A percentile compares a stretch with the other conserved stretches of the same genome.
These are phyloP conservation scores for Ridgeia piscesae DNA, from an alignment of 1,140 invertebrate genomes.

Conservation along the genomic window DNA sequence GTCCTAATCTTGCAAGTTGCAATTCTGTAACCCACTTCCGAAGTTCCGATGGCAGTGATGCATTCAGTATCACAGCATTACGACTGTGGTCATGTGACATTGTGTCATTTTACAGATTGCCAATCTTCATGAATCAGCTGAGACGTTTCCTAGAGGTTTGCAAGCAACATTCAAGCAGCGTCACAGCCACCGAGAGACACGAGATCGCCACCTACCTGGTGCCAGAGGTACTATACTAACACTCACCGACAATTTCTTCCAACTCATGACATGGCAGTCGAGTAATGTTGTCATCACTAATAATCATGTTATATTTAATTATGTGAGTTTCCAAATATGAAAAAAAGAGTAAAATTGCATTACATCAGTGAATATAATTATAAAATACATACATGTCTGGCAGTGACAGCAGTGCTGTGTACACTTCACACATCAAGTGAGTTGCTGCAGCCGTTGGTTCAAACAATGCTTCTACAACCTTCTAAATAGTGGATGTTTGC, in stretches of 20 bases:
- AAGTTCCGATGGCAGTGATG: background rate
- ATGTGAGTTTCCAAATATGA: too few species aligned
- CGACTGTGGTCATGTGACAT: background rate
- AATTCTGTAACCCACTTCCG: background rate
- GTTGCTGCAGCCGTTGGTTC: too few species aligned
- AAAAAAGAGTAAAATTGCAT: too few species aligned
- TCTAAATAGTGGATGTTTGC: too few species aligned
- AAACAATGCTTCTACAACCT: too few species aligned
- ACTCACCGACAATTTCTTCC: background rate
- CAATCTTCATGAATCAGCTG: constrained; percentile 67
- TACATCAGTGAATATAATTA: too few species aligned
- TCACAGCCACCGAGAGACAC: constrained; percentile 62
- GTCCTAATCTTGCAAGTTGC: background rate
- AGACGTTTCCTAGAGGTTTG: constrained; percentile 65
- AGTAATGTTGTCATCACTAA: background rate
- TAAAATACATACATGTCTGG: too few species aligned
- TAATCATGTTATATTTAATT: too few species aligned
- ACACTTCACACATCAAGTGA: too few species aligned
- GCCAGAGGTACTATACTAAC: constrained; percentile 60
- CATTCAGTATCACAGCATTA: background rate
- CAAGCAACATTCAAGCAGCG: constrained; percentile 63
- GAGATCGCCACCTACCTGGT: constrained; percentile 68
- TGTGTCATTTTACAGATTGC: constrained; percentile 50
- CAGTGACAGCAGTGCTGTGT: too few species aligned
- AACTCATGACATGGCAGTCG: background rate